Percentiles rank a stretch among this genome's conserved stretches.
These are phyloP conservation scores for Chaetorhynchus papuensis DNA, from an alignment of 2,113 vertebrate species.

Conservation along the genomic window DNA sequence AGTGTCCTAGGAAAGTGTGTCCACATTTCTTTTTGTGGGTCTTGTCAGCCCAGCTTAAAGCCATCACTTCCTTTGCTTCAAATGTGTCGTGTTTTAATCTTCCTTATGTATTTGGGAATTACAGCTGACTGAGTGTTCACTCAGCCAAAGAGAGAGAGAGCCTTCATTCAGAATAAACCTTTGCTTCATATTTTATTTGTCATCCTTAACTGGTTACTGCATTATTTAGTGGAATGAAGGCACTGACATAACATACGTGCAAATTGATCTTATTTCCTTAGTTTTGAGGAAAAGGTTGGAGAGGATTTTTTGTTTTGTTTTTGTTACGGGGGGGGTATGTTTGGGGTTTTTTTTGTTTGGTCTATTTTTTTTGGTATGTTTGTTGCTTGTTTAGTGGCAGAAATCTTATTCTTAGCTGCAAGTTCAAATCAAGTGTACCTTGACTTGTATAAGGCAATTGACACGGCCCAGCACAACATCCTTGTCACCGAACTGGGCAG, in stretches of 20 bases:
- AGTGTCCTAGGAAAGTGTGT: neutral
- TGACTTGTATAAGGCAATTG: neutral
- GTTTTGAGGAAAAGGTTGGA: neutral
- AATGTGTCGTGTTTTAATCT: neutral
- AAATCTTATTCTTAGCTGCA: neutral
- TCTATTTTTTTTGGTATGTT: neutral
- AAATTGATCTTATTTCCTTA: neutral
- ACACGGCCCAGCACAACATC: neutral
- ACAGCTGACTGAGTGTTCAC: neutral
- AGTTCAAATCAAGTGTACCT: neutral
- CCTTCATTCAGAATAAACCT: neutral
- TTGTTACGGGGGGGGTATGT: fast-evolving
- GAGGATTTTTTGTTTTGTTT: fast-evolving
- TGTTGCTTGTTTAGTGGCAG: neutral
- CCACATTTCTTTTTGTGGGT: neutral
- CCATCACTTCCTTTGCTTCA: neutral
- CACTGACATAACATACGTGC: neutral
- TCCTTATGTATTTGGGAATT: neutral
- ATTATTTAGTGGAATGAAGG: neutral
- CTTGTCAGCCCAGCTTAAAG: neutral
- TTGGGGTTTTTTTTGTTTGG: neutral
- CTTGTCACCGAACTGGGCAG: neutral
- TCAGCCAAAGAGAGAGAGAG: neutral
- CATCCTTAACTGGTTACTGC: neutral
- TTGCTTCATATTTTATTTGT: neutral